phyloP scores from a whole-genome alignment of 2,113 vertebrate species.

The Xiphophorus couchianus region DNA sequence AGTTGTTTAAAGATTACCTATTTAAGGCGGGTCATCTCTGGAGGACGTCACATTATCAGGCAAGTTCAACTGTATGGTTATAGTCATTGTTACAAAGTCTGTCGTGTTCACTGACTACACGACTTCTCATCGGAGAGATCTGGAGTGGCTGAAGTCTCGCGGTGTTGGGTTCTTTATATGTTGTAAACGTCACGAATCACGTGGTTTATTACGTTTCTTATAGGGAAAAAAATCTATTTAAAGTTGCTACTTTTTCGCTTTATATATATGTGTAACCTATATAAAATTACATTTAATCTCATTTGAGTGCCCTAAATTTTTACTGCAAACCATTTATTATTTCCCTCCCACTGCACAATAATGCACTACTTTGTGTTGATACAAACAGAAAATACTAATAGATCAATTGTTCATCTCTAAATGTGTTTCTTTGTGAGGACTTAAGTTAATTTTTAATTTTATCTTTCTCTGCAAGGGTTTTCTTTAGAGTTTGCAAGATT shows the following conservation, averaged over 20 bases:
- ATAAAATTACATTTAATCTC: too few relatives aligned
- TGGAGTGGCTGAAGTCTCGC: slow-evolving; percentile 19
- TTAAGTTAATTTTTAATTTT: too few relatives aligned
- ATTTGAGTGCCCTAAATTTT: too few relatives aligned
- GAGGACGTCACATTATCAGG: background rate
- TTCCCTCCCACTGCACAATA: too few relatives aligned
- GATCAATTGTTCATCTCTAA: too few relatives aligned
- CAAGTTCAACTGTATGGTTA: fast-evolving
- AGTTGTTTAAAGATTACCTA: background rate
- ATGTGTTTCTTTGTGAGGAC: too few relatives aligned
- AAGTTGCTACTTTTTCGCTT: too few relatives aligned
- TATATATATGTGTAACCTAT: too few relatives aligned
- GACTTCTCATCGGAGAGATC: background rate
- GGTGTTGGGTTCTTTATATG: slow-evolving; percentile 2
- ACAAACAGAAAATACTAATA: background rate
- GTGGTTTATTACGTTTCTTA: slow-evolving; percentile 13
- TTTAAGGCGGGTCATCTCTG: slow-evolving; percentile 18
- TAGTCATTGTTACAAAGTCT: background rate
- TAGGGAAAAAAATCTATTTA: background rate
- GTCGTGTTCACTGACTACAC: background rate
- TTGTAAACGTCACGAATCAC: slow-evolving; percentile 28
- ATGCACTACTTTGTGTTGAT: too few relatives aligned
- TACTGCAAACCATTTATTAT: too few relatives aligned
- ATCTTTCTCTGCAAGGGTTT: background rate
- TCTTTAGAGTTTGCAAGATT: background rate